Percentiles rank a stretch among this genome's conserved stretches.
These are phyloP conservation scores for Asteroscopus sphinx DNA, from an alignment of 2,888 invertebrate genomes.

Conservation along the genomic window DNA sequence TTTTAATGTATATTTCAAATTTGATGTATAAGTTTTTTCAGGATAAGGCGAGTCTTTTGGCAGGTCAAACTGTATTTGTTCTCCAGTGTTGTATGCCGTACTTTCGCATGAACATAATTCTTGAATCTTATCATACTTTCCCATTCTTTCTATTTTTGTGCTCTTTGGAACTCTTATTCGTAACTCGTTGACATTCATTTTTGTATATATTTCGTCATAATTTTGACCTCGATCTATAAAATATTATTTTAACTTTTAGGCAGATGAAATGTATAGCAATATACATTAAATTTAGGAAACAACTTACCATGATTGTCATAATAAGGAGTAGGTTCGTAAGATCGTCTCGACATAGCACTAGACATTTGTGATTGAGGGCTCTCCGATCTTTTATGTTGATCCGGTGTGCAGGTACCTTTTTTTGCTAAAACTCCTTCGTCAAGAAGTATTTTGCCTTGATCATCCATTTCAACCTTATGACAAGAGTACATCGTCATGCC, in stretches of 20 bases:
- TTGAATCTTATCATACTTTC: conserved; percentile 80
- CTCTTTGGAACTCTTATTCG: conserved; percentile 85
- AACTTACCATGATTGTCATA: conserved; percentile 59
- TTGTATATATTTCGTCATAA: conserved; percentile 85
- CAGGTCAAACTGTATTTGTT: conserved; percentile 83
- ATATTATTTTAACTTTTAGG: conserved; percentile 10
- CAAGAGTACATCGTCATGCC: conserved; percentile 85
- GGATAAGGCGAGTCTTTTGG: conserved; percentile 72
- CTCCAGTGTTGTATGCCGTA: conserved; percentile 78
- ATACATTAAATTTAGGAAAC: conserved; percentile 4
- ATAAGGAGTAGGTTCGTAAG: conserved; percentile 51
- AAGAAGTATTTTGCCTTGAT: conserved; percentile 81
- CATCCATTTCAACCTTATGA: conserved; percentile 86
- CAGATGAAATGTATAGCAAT: not conserved
- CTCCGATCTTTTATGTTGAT: conserved; percentile 56
- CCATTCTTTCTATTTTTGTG: conserved; percentile 76
- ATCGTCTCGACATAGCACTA: conserved; percentile 59
- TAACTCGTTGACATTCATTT: conserved; percentile 84
- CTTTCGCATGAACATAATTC: conserved; percentile 82
- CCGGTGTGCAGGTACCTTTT: conserved; percentile 56
- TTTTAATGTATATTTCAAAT: conserved; percentile 79
- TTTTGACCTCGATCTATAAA: conserved; percentile 70
- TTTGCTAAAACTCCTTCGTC: conserved; percentile 78
- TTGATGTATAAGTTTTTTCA: conserved; percentile 73
- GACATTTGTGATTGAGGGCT: conserved; percentile 72